Base-by-base conservation (phyloP, 2,888 invertebrate species). In the Scaptomyza parva region DNA sequence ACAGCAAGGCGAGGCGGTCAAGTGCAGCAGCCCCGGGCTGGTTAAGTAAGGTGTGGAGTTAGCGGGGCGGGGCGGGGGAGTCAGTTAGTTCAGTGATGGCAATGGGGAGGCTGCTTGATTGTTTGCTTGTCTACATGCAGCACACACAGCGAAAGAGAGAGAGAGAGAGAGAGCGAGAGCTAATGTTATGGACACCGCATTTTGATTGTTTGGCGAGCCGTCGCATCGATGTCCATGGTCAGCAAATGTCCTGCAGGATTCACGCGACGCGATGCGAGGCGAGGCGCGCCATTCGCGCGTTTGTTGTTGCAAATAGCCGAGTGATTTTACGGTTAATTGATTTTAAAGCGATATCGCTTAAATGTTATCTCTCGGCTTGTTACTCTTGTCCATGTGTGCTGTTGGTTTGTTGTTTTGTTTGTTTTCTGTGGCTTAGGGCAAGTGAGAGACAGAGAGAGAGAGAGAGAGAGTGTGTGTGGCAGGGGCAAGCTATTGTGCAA, bases 251-350 rank as follows among this genome's bases (percentile, higher is more conserved):
- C 45, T 40, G 68, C 68, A 50, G 51, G 75, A 74, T 59, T 69
- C 64, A 35, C 35, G 8, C 35, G 14, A 35, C 35, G 35, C 35
- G 14, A 35, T 12, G 8, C 26, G 80, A n/a, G n/a, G n/a, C 84
- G 53, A 79, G n/a, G n/a, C n/a, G n/a, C n/a, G n/a, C n/a, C n/a
- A n/a, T n/a, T n/a, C 89, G 89, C 72, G 68, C 72, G 68, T 68
- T 77, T 77, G 80, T 79, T 82, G 82, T 74, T 74, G 68, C 79
- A 79, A 82, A 82, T 78, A 78, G 76, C 86, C 88, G 78, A 90
- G 90, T 90, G 90, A 90, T 90, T 90, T 90, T 90, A 85, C 89
- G 90, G 89, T 90, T 90, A 90, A 90, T 90, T 90, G 90, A 90
- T 90, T 90, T 90, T 90, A 89, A 90, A 90, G 89, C 89, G 90